phyloP scores from a whole-genome alignment of 2,888 invertebrate genomes.

The Limnephilus rhombicus region DNA sequence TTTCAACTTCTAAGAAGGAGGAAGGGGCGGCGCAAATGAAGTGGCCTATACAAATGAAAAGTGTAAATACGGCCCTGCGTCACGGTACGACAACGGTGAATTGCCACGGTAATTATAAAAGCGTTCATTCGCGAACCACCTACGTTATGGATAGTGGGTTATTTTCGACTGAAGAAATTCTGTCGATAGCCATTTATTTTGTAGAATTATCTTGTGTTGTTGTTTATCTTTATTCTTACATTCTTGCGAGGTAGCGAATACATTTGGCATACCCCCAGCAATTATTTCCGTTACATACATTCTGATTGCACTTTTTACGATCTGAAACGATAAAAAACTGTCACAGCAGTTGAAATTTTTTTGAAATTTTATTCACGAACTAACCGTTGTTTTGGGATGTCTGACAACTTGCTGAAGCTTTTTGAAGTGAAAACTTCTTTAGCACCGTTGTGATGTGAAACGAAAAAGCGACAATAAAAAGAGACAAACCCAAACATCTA shows the following conservation, averaged over 20 bases:
- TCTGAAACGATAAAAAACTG: background rate
- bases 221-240: background rate
- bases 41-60: too few relatives aligned
- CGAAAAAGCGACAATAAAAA: too few relatives aligned
- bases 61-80: too few relatives aligned
- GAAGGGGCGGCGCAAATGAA: too few relatives aligned
- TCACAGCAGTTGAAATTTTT: background rate
- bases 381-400: too few relatives aligned
- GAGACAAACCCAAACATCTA: too few relatives aligned
- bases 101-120: too few relatives aligned
- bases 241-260: background rate
- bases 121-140: background rate
- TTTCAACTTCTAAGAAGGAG: too few relatives aligned
- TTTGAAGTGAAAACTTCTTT: too few relatives aligned
- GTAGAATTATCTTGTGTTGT: background rate
- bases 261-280: background rate
- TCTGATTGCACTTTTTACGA: background rate
- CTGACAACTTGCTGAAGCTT: too few relatives aligned
- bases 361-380: background rate
- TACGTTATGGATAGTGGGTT: background rate
- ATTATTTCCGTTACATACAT: background rate
- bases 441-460: too few relatives aligned
- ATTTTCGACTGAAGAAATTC: background rate
- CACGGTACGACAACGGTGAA: too few relatives aligned
- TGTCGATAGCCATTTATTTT: background rate